Percentiles rank a stretch among this genome's conserved stretches.
These are phyloP conservation scores for Drosophila ustulata DNA, from an alignment of 2,888 invertebrate genomes.

Conservation along the genomic window DNA sequence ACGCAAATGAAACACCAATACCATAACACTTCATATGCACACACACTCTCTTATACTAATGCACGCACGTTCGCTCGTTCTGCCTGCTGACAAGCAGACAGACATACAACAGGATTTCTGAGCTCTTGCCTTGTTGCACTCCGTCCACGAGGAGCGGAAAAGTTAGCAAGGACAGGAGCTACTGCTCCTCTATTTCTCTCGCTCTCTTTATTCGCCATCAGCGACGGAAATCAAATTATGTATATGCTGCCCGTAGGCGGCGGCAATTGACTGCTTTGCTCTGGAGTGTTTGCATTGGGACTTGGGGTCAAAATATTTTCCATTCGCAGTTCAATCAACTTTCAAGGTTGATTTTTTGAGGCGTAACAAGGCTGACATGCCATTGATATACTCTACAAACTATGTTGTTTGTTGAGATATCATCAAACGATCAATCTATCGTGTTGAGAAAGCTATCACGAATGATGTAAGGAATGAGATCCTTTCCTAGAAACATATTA, in stretches of 20 bases:
- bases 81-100: constrained; percentile 57
- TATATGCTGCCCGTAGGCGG: constrained; percentile 51
- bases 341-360: constrained; percentile 66
- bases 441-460: neutral
- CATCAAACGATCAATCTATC: neutral
- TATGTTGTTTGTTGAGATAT: neutral
- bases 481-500: no score
- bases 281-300: constrained; percentile 40
- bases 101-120: constrained; percentile 69
- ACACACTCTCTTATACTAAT: constrained; percentile 12
- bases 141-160: constrained; percentile 21
- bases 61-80: constrained; percentile 18
- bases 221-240: constrained; percentile 71
- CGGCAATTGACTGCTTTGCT: constrained; percentile 46
- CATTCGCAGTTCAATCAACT: constrained; percentile 73
- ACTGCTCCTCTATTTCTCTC: constrained; percentile 18
- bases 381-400: constrained; percentile 4
- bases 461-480: neutral
- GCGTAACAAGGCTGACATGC: neutral
- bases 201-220: constrained; percentile 5
- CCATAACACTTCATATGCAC: constrained; percentile 12
- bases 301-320: constrained; percentile 72
- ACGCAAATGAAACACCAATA: constrained; percentile 64
- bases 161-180: constrained; percentile 42
- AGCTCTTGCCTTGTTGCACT: constrained; percentile 47